Evolutionary conservation across 2,797 vertebrate species (phyloP), one percentile per base, ranked within the genome.

Genomic region (Notolabrus celidotus): DNA sequence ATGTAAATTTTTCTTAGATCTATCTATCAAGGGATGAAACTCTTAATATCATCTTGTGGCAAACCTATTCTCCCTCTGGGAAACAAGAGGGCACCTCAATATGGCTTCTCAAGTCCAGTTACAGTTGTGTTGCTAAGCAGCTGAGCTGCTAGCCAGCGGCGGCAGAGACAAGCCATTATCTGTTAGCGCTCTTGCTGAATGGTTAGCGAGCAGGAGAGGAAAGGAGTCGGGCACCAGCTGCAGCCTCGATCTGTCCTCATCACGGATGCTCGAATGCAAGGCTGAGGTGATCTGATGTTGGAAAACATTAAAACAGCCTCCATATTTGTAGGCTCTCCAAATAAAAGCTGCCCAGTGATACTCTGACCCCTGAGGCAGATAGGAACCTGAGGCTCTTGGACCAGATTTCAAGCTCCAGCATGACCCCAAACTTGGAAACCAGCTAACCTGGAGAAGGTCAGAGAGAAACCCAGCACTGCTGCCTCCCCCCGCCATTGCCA

Each of bases 71-170:
- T 47, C 64, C 70, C 67, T 71, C 45, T 23, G 76, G 72, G 62
- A 72, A 71, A 71, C 51, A 17, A 67, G 58, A 71, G 68, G 79
- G 60, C 79, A 62, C 63, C 80, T 81, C 53, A 60, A 16, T 67
- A n/a, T 72, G 67, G 74, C 71, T 80, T 69, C 85, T 84, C 74
- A 57, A 79, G 71, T 88, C 78, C 71, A 56, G 91, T 95, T 94
- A 92, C 93, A 94, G 94, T 94, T 94, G 88, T 90, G 93, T 96
- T 95, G 94, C 94, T 95, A 95, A 92, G 95, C 94, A 95, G 95
- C 94, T 90, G 92, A 95, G 93, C 80, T 46, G 53, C 67, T 76
- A 75, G 72, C 77, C 66, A 55, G 60, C 50, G 51, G 65, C 53
- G 2, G 62, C 57, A 77, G 60, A 71, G 66, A 68, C 60, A 68